Evolutionary conservation across 2,797 vertebrate species (phyloP).

Genomic region (Lacerta viridis): DNA sequence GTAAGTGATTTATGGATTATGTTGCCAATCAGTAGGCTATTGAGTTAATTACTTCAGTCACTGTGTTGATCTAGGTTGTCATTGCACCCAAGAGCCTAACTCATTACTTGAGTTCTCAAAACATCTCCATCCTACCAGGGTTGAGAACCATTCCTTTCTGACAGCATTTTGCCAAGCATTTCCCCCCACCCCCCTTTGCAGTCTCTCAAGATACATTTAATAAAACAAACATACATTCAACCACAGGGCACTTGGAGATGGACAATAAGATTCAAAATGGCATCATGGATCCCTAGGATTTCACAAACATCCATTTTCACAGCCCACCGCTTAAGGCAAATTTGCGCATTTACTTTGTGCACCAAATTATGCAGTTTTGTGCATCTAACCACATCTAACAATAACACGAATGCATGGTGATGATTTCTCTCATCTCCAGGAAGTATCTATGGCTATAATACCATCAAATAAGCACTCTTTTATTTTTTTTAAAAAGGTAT

Average conservation of each 20-base stretch:
- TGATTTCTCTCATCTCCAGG: background rate
- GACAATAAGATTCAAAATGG: background rate
- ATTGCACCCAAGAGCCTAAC: background rate
- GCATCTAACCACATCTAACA: too few relatives aligned
- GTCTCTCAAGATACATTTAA: background rate
- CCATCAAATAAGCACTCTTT: background rate
- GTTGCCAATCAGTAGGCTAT: constrained; percentile 2
- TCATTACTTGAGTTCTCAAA: background rate
- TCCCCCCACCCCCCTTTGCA: background rate
- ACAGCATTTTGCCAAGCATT: background rate
- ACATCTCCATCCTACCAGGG: background rate
- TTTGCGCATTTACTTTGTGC: background rate
- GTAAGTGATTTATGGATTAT: constrained; percentile 31
- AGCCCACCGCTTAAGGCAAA: too few relatives aligned
- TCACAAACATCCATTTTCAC: background rate
- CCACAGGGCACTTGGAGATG: background rate
- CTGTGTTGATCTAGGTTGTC: background rate
- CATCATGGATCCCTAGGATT: background rate
- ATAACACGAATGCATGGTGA: background rate
- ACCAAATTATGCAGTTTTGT: background rate
- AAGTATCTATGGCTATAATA: background rate
- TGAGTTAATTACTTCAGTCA: constrained; percentile 17
- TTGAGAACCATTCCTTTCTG: background rate
- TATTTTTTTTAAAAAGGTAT: background rate
- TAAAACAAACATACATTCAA: constrained; percentile 5